Base-by-base conservation (phyloP, 30 jellyfish, hydroid and myxozoan species). In the Cassiopea andromeda region DNA sequence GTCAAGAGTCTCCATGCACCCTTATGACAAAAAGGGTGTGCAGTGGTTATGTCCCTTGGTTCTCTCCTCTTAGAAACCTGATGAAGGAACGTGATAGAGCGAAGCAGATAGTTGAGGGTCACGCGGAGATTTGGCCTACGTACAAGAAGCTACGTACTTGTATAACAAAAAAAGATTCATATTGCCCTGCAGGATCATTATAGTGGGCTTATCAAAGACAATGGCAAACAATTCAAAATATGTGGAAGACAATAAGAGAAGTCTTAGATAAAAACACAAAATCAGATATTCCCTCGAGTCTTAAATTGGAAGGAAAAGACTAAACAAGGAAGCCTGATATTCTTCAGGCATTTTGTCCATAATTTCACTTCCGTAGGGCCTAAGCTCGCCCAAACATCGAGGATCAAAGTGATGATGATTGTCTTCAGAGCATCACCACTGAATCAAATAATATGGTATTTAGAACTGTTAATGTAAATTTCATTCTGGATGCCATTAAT, bases 1-100 rank as follows among this genome's bases (percentile, higher is more conserved):
- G 71, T 84, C 72, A 46, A 44, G 60, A 70, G 71, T 84, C 77
- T 84, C 58, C 78, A 84, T 70, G 85, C 92, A 18, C 92, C 85
- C 59, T n/a, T 84, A 84, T 18, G 86, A 7, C 17, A 71, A 58
- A 84, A 74, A 57, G 67, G 85, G 87, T 82, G 48, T 85, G 83
- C 58, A 82, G 84, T 54, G 75, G 47, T 61, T 44, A 13, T 82
- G 77, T 87, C 48, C 92, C 77, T 18, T 84, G 87, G 92, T 78
- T 84, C 78, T 47, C 78, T 71, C 73, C 92, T 43, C 64, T 84
- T 10, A 84, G 78, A 84, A 84, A 70, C 60, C 76, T 84, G 64
- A 54, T 84, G 92, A 69, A 48, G 48, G 87, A 84, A 72, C 59
- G 92, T 15, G 92, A 84, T 48, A 70, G 76, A 47, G 59, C 57